phyloP scores from a whole-genome alignment of 2,797 vertebrate species.

The Scarus forsteni region DNA sequence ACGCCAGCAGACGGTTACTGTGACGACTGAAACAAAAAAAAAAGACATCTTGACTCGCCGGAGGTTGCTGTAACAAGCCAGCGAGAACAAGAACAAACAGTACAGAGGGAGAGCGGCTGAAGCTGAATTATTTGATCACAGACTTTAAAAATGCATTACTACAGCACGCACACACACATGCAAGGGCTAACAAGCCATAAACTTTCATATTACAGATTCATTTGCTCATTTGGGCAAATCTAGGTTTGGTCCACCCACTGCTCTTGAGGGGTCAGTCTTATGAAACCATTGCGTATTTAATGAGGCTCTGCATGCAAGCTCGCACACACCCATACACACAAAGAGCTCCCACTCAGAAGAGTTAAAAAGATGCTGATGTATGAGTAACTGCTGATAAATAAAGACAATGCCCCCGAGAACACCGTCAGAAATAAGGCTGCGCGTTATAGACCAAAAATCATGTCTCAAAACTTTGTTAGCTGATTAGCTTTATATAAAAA shows the following conservation, averaged over 20 bases:
- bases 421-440: too few species aligned
- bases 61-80: conserved; percentile 55
- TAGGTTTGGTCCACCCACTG: conserved; percentile 73
- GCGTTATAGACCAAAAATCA: too few species aligned
- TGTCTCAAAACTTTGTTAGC: too few species aligned
- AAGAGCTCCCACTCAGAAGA: conserved; percentile 69
- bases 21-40: conserved; percentile 65
- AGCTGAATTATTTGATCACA: conserved; percentile 54
- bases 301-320: conserved; percentile 58
- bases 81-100: conserved; percentile 18
- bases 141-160: conserved; percentile 31
- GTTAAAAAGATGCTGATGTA: conserved; percentile 78
- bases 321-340: conserved; percentile 15
- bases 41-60: conserved; percentile 52
- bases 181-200: conserved; percentile 34
- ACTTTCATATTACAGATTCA: conserved; percentile 63
- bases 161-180: conserved; percentile 10
- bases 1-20: conserved; percentile 35
- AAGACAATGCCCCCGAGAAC: conserved; percentile 60
- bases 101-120: conserved; percentile 24
- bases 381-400: conserved; percentile 76
- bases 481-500: too few species aligned
- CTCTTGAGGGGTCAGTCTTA: conserved; percentile 77
- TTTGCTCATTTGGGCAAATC: conserved; percentile 72
- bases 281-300: conserved; percentile 76